phyloP scores from a whole-genome alignment of 2,113 vertebrate genomes.

The Heterocephalus glaber region DNA sequence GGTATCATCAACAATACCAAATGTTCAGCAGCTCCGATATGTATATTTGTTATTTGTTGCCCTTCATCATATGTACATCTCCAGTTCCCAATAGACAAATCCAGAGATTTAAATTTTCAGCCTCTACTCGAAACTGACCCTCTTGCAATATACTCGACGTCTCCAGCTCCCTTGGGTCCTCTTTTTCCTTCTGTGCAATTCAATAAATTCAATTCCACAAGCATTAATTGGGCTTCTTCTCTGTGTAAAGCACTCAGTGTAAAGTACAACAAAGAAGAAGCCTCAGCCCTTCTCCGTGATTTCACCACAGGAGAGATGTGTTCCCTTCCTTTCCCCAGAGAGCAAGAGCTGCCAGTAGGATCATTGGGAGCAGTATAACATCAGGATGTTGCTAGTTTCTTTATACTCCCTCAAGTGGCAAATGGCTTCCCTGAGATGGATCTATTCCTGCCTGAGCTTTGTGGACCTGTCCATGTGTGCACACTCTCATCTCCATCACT shows the following conservation, averaged over 20 bases:
- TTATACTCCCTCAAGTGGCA: conserved; percentile 33
- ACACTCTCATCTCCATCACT: background rate
- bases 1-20: background rate
- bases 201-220: conserved; percentile 59
- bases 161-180: conserved; percentile 27
- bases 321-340: background rate
- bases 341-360: background rate
- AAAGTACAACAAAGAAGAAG: conserved; percentile 45
- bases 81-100: conserved; percentile 49
- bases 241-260: conserved; percentile 47
- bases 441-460: background rate
- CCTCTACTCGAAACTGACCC: conserved; percentile 40
- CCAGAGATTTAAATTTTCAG: conserved; percentile 61
- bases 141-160: conserved; percentile 50
- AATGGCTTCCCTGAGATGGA: background rate
- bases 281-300: background rate
- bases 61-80: background rate
- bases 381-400: background rate
- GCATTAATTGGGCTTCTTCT: conserved; percentile 66
- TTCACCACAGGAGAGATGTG: background rate
- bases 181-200: conserved; percentile 55
- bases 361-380: background rate
- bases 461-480: background rate
- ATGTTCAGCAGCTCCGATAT: background rate
- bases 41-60: conserved; percentile 21